Evolutionary conservation across 1,140 invertebrate genomes (phyloP), one percentile per base, ranked within the genome.

Genomic region (Hyposmocoma kahamanoa): DNA sequence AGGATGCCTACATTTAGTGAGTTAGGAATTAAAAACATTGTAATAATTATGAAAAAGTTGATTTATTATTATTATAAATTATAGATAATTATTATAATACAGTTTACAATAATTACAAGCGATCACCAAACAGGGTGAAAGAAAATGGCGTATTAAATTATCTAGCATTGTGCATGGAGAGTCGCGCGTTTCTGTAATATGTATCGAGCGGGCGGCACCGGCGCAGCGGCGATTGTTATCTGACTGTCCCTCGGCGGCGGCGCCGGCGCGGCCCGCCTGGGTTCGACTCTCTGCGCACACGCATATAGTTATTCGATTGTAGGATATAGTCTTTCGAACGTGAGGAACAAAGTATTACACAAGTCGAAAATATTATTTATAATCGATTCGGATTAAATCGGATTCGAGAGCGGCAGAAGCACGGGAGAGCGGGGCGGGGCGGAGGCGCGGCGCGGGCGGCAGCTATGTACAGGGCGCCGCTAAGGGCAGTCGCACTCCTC

Each of bases 401-500:
- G 72, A 75, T 71, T 71, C 63, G 68, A 69, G 66, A 74, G 72
- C 72, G 72, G 75, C 75, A 70, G 50, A 81, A 78, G 67, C 65
- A 68, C 53, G 10, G 13, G 28, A 30, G 28, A 30, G 10, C 2
- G 13, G 11, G 32, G 15, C 10, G 10, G 32, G 10, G 15, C 32
- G 10, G 28, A 8, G 44, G 1, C n/a, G 20, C 18, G n/a, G 11
- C 15, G 21, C 19, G 30, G 6, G 24, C 24, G 24, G 24, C 24
- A 28, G 24, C 6, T 11, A 6, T 6, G 6, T 6, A 6, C 5
- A 6, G 11, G 24, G 24, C 24, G 24, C 24, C 24, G 72, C 68
- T 91, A 97, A 47, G 95, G 94, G 87, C 97, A 98, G 45, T 96
- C 96, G 86, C 97, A 98, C 87, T 97, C 95, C 81, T 97, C 95